Conservation (phyloP, 2,797 vertebrate species). For the Percopsis omiscomaycus region DNA sequence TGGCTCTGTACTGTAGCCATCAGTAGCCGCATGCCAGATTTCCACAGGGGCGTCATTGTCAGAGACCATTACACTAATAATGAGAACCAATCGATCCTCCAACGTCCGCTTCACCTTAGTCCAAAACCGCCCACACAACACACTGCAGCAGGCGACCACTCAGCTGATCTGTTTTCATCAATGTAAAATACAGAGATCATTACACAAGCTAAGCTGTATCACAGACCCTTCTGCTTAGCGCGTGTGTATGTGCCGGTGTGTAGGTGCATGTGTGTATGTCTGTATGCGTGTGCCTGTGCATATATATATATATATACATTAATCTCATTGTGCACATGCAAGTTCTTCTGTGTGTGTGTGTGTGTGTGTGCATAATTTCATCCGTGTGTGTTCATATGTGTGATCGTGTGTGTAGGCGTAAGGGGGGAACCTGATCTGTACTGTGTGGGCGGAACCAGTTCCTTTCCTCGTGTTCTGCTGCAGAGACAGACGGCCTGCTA, state of each 20-base stretch:
- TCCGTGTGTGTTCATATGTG: constrained; percentile 32
- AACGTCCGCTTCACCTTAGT: constrained; percentile 69
- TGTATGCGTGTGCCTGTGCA: constrained; percentile 4
- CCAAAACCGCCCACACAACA: constrained; percentile 71
- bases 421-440: constrained; percentile 74
- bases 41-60: constrained; percentile 61
- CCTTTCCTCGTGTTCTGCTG: constrained; percentile 42
- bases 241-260: constrained; percentile 2
- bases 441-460: constrained; percentile 73
- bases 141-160: constrained; percentile 63
- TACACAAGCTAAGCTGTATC: constrained; percentile 71
- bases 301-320: no score
- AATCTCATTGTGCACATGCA: no score
- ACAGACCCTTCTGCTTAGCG: constrained; percentile 57
- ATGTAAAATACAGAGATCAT: constrained; percentile 74
- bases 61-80: constrained; percentile 62
- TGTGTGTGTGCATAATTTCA: background rate
- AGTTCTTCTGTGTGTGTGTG: background rate
- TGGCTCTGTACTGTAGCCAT: constrained; percentile 31
- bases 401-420: constrained; percentile 62
- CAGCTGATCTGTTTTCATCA: constrained; percentile 75
- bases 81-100: constrained; percentile 56
- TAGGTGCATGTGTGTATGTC: constrained; percentile 20
- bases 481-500: constrained; percentile 78
- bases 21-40: constrained; percentile 44